These are phyloP conservation scores for Drosophila seguyi DNA, from an alignment of 1,140 invertebrate species.

Conservation along the genomic window DNA sequence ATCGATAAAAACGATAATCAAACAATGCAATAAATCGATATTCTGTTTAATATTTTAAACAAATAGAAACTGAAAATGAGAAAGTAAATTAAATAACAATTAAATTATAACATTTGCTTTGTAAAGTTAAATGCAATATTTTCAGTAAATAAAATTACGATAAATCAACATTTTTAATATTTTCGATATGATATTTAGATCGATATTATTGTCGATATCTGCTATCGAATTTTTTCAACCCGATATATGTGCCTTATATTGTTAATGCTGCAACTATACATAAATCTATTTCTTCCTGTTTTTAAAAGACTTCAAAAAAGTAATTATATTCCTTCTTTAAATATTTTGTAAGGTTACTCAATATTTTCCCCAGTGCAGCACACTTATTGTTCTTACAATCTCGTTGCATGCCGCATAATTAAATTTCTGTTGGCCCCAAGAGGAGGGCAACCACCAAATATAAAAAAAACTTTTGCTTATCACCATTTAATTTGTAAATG, in stretches of 20 bases:
- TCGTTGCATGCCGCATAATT: slow-evolving; percentile 70
- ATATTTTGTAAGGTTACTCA: background rate
- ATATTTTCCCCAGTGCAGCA: slow-evolving; percentile 16
- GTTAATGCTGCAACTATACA: background rate
- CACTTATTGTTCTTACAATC: slow-evolving; percentile 34
- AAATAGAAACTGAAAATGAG: background rate
- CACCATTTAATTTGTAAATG: slow-evolving; percentile 74
- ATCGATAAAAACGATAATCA: background rate
- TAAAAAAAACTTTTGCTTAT: slow-evolving; percentile 54
- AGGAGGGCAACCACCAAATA: slow-evolving; percentile 16
- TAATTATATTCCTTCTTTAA: background rate
- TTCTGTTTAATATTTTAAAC: background rate
- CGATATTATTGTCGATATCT: background rate
- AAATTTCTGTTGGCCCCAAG: slow-evolving; percentile 50
- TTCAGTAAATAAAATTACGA: background rate
- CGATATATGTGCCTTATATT: background rate
- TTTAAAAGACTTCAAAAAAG: background rate
- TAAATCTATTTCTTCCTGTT: background rate
- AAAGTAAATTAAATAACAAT: background rate
- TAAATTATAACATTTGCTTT: no score
- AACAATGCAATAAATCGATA: background rate
- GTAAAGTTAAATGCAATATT: no score
- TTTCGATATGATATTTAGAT: background rate
- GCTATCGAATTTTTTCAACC: background rate
- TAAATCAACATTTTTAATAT: background rate